phyloP scores from a whole-genome alignment of 2,797 vertebrate species.

The Allochrocebus solatus region DNA sequence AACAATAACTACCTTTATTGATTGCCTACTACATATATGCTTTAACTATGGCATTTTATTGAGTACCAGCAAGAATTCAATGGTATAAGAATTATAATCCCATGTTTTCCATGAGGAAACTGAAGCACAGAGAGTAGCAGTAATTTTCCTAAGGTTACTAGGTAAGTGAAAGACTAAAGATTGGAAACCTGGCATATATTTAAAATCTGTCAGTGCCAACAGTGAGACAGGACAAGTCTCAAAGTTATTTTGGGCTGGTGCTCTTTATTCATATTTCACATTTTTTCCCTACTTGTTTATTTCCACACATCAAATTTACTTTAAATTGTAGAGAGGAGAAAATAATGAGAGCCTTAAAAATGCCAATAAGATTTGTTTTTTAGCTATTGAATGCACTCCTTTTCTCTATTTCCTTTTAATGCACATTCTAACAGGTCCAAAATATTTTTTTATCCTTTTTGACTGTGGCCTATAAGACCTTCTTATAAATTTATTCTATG shows the following conservation, averaged over 20 bases:
- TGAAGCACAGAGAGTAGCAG: background rate
- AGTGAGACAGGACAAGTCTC: background rate
- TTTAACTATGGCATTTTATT: slow-evolving; percentile 7
- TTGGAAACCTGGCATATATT: background rate
- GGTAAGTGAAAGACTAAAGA: background rate
- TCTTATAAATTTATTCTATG: background rate
- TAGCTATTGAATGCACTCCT: background rate
- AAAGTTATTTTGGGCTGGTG: background rate
- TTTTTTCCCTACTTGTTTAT: background rate
- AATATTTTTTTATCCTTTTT: background rate
- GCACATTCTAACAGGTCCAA: background rate
- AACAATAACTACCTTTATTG: background rate
- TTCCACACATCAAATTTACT: background rate
- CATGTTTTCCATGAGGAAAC: background rate
- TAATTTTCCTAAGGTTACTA: background rate
- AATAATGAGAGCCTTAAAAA: background rate
- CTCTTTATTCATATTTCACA: background rate
- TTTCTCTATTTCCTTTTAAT: background rate
- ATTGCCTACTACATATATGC: background rate
- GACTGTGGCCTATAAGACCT: background rate
- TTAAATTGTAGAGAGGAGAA: background rate
- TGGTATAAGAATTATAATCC: background rate
- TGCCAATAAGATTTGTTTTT: background rate
- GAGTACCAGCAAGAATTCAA: background rate
- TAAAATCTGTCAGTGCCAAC: background rate